Conservation (phyloP, 2,797 vertebrate genomes). For the Pseudocheirus occidentalis region DNA sequence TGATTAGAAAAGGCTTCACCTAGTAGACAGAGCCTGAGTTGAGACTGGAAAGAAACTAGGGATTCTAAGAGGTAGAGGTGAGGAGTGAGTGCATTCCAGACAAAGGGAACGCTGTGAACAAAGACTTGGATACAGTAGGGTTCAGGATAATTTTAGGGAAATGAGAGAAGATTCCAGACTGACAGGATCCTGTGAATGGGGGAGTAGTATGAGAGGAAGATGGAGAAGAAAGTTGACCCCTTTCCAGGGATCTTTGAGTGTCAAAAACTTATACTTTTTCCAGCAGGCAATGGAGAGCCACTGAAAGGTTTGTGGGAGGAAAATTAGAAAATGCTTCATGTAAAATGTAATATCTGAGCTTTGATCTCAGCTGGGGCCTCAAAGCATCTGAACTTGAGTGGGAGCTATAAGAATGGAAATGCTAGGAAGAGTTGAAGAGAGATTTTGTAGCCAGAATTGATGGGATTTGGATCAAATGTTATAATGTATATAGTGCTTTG, state of each 20-base stretch:
- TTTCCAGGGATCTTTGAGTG: not conserved
- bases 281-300: not conserved
- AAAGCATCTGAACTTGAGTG: not conserved
- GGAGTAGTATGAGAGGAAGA: not conserved
- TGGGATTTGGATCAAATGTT: not conserved
- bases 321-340: not conserved
- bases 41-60: not conserved
- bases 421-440: not conserved
- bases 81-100: not conserved
- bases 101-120: not conserved
- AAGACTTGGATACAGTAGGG: not conserved
- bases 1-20: not conserved
- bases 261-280: not conserved
- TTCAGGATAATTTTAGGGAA: not conserved
- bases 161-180: not conserved
- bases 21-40: not conserved
- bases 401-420: not conserved
- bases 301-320: not conserved
- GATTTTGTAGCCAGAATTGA: not conserved
- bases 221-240: not conserved
- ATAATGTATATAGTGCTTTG: not conserved
- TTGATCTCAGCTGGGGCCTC: not conserved
- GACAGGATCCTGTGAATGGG: not conserved
- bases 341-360: not conserved
- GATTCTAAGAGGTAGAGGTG: not conserved